phyloP scores from a whole-genome alignment of 1,140 invertebrate genomes.

The Zaprionus kolodkinae region DNA sequence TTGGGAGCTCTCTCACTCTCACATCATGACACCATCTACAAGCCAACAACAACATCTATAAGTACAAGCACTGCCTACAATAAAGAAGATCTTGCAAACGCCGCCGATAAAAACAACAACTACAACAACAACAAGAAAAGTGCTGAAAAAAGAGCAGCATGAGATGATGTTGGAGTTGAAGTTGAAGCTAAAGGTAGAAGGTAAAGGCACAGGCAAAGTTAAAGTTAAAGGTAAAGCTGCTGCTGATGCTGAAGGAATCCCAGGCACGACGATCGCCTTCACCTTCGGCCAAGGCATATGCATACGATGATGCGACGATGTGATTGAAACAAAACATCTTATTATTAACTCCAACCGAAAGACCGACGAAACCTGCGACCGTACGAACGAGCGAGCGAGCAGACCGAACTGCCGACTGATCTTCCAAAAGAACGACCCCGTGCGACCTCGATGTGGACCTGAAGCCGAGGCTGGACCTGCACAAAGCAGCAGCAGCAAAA shows the following conservation, averaged over 20 bases:
- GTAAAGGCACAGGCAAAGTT: constrained; percentile 21
- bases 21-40: constrained; percentile 73
- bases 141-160: constrained; percentile 42
- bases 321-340: constrained; percentile 83
- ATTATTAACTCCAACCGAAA: constrained; percentile 72
- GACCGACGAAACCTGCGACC: constrained; percentile 47
- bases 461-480: constrained; percentile 25
- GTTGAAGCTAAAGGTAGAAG: constrained; percentile 18
- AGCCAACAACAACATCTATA: constrained; percentile 16
- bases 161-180: neutral
- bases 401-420: constrained; percentile 25
- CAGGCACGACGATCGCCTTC: constrained; percentile 36
- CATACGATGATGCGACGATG: constrained; percentile 73
- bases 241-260: constrained; percentile 24
- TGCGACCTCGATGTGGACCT: constrained; percentile 71
- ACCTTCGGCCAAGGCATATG: constrained; percentile 47
- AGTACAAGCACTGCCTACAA: constrained; percentile 39
- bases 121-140: constrained; percentile 34
- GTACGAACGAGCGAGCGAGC: constrained; percentile 32
- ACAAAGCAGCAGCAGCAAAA: constrained; percentile 5
- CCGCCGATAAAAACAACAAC: constrained; percentile 29
- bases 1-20: constrained; percentile 18
- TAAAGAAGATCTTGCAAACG: constrained; percentile 39
- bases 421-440: constrained; percentile 71
- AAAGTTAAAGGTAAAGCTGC: neutral